These are phyloP conservation scores for Bovichtus diacanthus DNA, from an alignment of 2,797 vertebrate species.

Conservation along the genomic window DNA sequence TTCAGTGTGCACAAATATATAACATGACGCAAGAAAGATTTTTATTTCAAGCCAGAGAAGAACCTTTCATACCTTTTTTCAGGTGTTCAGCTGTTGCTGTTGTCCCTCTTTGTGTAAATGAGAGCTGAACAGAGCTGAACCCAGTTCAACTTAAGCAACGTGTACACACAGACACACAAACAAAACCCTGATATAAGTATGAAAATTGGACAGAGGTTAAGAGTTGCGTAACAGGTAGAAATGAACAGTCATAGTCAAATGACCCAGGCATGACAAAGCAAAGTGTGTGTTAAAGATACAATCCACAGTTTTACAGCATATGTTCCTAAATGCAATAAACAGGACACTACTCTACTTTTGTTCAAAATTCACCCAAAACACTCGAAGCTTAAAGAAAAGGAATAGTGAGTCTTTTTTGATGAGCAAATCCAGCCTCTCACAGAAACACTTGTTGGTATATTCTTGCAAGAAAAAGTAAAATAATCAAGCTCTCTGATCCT, in stretches of 20 bases:
- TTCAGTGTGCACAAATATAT: neutral
- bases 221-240: constrained; percentile 61
- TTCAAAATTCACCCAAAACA: neutral
- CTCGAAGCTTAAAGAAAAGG: neutral
- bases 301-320: neutral
- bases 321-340: neutral
- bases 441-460: neutral
- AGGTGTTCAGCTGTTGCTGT: neutral
- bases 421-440: neutral
- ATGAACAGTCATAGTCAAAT: constrained; percentile 34
- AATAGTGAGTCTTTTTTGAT: neutral
- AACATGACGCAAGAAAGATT: neutral
- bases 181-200: neutral
- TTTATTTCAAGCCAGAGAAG: neutral
- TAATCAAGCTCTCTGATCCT: neutral
- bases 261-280: constrained; percentile 44
- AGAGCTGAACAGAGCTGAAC: constrained; percentile 18
- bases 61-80: constrained; percentile 44
- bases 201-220: constrained; percentile 65
- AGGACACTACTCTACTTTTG: neutral
- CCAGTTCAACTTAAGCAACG: constrained; percentile 32
- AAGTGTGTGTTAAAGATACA: constrained; percentile 6
- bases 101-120: constrained; percentile 11
- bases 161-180: constrained; percentile 20
- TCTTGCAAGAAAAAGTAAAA: neutral